Base-by-base conservation (phyloP, 2,113 vertebrate genomes). In the Piliocolobus tephrosceles region DNA sequence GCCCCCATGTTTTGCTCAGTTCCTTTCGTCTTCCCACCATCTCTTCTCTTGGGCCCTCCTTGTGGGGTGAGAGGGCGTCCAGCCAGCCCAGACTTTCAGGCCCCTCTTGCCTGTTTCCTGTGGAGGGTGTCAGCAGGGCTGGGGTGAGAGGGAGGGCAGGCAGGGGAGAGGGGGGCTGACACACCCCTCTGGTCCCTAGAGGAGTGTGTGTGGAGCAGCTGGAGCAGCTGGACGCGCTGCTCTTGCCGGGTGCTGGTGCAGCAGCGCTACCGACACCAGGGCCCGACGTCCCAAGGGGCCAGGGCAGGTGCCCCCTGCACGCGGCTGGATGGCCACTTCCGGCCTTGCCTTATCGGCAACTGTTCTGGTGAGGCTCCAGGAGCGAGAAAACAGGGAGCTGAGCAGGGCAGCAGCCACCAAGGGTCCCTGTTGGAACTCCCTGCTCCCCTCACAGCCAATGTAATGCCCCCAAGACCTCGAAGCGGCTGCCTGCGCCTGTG, bases 221-320 rank as follows among this genome's bases (percentile, higher is more conserved):
- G 97, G 97, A 97, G 97, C 81, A 10, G 81, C 82, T 98, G 98
- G 96, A 97, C 95, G 0, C 75, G 0, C 6, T 97, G 96, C 30
- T 98, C 96, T 0, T 96, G 97, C 88, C 91, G 55, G 76, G 97
- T 97, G 85, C 88, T 7, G 0, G 91, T 98, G 23, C 98, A 98
- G 85, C 98, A 97, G 91, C 88, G 96, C 4, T 97, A 96, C 93
- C 91, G 94, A 18, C 98, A 97, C 73, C 96, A 97, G 93, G 11
- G 11, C 1, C 93, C 95, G 0, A 32, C 2, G 0, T 40, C 94
- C 0, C 9, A 57, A 6, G 57, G 2, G 6, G 35, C 27, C 0
- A 3, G 38, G 0, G 32, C 8, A 5, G 76, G 57, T 0, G 0
- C 84, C 64, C 93, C 78, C 55, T 97, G 96, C 91, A 97, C 93